These are phyloP conservation scores for Argyra leucocephala DNA, from an alignment of 2,888 invertebrate genomes.

Conservation along the genomic window DNA sequence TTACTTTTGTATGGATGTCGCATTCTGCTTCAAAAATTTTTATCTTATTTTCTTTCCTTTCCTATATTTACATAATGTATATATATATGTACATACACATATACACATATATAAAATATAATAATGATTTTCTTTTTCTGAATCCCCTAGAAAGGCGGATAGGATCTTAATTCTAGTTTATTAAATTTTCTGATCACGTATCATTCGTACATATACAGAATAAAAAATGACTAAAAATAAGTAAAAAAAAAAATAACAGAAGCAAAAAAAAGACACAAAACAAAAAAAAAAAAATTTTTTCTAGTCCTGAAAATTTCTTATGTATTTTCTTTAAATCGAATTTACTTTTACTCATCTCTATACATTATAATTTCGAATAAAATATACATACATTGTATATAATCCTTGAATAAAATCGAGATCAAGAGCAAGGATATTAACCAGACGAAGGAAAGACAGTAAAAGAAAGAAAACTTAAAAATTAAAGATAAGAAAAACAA, in stretches of 20 bases:
- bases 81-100: neutral
- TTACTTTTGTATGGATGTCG: slow-evolving; percentile 6
- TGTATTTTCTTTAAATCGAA: slow-evolving; percentile 2
- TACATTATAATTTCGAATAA: neutral
- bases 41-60: neutral
- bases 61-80: neutral
- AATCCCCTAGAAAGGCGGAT: slow-evolving; percentile 4
- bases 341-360: neutral
- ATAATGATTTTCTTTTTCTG: neutral
- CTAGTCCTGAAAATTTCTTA: neutral
- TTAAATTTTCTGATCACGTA: slow-evolving; percentile 3
- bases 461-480: neutral
- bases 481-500: neutral
- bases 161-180: slow-evolving; percentile 6
- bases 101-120: neutral
- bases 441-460: neutral
- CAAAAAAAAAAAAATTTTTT: neutral
- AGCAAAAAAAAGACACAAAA: neutral
- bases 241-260: neutral
- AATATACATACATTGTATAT: no score
- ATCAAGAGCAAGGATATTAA: slow-evolving; percentile 6
- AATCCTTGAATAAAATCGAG: neutral
- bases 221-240: neutral
- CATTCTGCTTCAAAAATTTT: neutral
- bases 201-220: neutral